Conservation (phyloP, 2,113 vertebrate species). For the Micromys minutus region DNA sequence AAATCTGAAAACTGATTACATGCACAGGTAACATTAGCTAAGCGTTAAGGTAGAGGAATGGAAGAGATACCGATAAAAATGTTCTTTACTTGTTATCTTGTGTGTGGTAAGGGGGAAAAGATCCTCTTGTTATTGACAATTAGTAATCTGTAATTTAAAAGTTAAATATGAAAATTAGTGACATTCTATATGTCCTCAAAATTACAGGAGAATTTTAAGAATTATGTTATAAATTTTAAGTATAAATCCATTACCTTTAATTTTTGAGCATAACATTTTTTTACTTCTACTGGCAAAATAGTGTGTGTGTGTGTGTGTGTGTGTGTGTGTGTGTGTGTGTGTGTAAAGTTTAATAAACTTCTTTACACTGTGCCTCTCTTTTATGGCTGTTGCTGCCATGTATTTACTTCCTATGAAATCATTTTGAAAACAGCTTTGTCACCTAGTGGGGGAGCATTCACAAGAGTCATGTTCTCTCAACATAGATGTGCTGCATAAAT, state of each 20-base stretch:
- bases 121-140: neutral
- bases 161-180: neutral
- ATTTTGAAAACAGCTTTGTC: constrained; percentile 14
- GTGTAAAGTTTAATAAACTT: neutral
- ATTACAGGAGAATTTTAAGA: neutral
- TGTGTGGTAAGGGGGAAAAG: neutral
- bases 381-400: neutral
- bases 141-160: neutral
- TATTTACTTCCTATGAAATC: constrained; percentile 34
- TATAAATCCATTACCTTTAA: neutral
- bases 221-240: neutral
- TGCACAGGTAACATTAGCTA: neutral
- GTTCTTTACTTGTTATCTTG: neutral
- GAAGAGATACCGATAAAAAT: neutral
- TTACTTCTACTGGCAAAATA: neutral
- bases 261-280: neutral
- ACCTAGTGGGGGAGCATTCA: neutral
- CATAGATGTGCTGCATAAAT: neutral
- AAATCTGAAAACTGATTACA: constrained; percentile 1
- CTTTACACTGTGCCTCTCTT: constrained; percentile 17
- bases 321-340: too few relatives aligned
- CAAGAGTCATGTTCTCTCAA: neutral
- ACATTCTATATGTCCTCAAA: neutral
- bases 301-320: too few relatives aligned
- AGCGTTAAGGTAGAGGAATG: neutral